Percentiles rank a stretch among this genome's conserved stretches.
phyloP scores from a whole-genome alignment of 2,113 vertebrate species.

The Cephalopterus ornatus region DNA sequence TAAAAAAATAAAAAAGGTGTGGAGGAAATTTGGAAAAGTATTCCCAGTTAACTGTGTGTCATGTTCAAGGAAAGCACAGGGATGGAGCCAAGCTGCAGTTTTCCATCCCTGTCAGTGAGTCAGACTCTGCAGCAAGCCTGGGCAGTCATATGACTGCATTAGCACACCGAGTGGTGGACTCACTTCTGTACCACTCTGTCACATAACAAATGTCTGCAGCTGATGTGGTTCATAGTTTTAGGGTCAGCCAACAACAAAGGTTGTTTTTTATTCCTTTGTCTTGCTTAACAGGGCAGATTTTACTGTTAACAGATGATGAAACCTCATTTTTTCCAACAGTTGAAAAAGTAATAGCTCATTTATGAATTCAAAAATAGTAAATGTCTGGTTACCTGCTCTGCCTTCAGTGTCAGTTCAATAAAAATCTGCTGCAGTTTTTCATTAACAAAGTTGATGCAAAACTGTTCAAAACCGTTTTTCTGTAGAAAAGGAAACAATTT shows the following conservation, averaged over 20 bases:
- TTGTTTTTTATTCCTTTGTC: not conserved
- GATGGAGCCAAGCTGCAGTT: not conserved
- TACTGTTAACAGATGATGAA: constrained; percentile 20
- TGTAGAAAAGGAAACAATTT: constrained; percentile 55
- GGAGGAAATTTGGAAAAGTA: not conserved
- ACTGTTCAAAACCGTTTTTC: constrained; percentile 99
- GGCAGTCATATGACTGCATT: constrained; percentile 6
- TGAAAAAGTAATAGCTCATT: not conserved
- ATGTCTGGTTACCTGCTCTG: constrained; percentile 87
- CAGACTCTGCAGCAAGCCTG: constrained; percentile 22
- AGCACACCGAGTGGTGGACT: not conserved
- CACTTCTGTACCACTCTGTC: not conserved
- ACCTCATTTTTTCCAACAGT: not conserved
- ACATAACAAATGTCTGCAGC: not conserved
- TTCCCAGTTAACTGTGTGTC: not conserved
- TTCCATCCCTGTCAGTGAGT: constrained; percentile 45
- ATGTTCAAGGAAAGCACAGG: not conserved
- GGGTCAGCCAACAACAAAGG: not conserved
- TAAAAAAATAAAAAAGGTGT: not conserved
- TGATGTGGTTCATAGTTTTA: not conserved
- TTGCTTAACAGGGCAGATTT: constrained; percentile 16
- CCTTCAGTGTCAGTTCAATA: constrained; percentile 95
- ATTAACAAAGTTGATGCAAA: constrained; percentile 99
- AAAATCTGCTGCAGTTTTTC: constrained; percentile 99
- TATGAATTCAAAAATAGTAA: not conserved